phyloP scores from a whole-genome alignment of 2,888 invertebrate genomes.

The Xestia rhomboidea region DNA sequence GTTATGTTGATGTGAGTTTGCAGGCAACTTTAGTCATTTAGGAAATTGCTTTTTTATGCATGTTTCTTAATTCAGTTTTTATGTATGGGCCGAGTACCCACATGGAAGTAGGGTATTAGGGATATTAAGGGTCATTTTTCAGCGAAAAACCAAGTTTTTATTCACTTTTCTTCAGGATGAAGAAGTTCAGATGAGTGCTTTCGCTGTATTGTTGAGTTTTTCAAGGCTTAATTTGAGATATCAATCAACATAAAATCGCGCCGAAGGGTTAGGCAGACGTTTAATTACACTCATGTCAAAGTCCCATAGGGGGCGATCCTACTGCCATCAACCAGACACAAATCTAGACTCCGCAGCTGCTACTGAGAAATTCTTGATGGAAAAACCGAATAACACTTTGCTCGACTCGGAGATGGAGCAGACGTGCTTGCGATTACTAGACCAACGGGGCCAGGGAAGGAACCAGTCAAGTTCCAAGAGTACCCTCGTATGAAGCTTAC shows the following conservation, averaged over 20 bases:
- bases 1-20: conserved; percentile 58
- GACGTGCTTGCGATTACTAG: neutral
- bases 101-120: neutral
- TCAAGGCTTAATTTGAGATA: neutral
- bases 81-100: neutral
- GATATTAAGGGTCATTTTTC: neutral
- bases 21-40: conserved; percentile 45
- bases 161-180: neutral
- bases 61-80: conserved; percentile 47
- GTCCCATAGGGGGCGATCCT: neutral
- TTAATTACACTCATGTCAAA: neutral
- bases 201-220: neutral
- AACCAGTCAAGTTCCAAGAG: neutral
- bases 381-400: neutral
- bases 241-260: neutral
- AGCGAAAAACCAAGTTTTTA: neutral
- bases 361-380: neutral
- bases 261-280: neutral
- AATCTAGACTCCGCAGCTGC: neutral
- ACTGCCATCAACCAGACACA: neutral
- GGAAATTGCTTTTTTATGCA: conserved; percentile 41
- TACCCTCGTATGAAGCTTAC: too few species aligned
- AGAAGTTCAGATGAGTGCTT: neutral
- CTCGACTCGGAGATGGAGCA: neutral
- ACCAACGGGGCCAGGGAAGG: neutral